These are phyloP conservation scores for Arvicanthis niloticus DNA, from an alignment of 2,113 vertebrate species.

Conservation along the genomic window DNA sequence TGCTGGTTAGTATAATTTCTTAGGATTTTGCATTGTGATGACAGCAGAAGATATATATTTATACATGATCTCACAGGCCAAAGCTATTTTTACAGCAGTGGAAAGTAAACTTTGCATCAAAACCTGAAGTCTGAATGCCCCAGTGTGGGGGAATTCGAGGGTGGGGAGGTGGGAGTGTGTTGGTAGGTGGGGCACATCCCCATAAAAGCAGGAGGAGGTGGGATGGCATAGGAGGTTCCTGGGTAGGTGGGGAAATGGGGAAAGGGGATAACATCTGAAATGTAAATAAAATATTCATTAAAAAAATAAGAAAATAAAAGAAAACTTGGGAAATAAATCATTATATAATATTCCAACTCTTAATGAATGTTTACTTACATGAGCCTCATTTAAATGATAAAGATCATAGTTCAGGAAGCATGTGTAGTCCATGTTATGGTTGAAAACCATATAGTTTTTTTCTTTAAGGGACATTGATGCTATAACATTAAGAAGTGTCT, in stretches of 20 bases:
- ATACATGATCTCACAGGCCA: not conserved
- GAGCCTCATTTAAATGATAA: not conserved
- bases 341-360: not conserved
- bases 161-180: too few species aligned
- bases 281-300: too few species aligned
- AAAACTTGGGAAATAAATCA: not conserved
- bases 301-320: too few species aligned
- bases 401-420: not conserved
- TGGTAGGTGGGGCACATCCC: too few species aligned
- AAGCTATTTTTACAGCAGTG: too few species aligned
- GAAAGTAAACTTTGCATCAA: not conserved
- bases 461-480: not conserved
- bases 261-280: too few species aligned
- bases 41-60: not conserved
- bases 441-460: not conserved
- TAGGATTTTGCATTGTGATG: not conserved
- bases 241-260: too few species aligned
- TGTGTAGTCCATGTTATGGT: rapidly evolving
- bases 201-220: too few species aligned
- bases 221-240: too few species aligned
- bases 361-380: not conserved
- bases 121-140: too few species aligned
- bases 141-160: too few species aligned
- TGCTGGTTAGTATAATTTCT: not conserved
- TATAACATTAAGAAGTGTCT: not conserved